phyloP scores from a whole-genome alignment of 2,113 vertebrate genomes.

The Isichthys henryi region DNA sequence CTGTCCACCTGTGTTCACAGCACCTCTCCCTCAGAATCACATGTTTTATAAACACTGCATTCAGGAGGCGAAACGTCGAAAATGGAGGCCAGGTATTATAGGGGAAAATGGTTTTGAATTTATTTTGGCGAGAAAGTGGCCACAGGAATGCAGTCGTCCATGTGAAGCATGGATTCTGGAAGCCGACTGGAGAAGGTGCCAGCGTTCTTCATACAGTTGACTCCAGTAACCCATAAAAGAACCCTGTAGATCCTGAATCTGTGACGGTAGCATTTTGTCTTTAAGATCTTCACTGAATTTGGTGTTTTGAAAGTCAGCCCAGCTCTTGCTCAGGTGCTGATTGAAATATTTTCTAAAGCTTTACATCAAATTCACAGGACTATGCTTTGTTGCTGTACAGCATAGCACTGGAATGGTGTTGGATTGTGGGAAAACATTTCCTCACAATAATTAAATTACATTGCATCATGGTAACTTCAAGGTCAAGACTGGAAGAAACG shows the following conservation, averaged over 20 bases:
- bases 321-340: background rate
- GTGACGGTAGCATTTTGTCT: background rate
- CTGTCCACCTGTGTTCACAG: background rate
- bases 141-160: background rate
- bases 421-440: background rate
- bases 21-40: background rate
- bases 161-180: background rate
- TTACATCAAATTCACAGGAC: no score
- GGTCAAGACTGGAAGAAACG: background rate
- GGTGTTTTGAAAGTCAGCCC: background rate
- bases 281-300: background rate
- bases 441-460: background rate
- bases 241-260: background rate
- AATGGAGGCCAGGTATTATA: background rate
- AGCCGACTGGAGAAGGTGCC: background rate
- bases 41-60: background rate
- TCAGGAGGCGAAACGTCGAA: background rate
- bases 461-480: background rate
- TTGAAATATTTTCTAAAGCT: background rate
- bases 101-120: background rate
- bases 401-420: background rate
- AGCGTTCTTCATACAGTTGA: background rate
- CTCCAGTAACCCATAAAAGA: background rate
- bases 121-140: background rate
- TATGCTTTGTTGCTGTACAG: background rate